A percentile compares a stretch with the other conserved stretches of the same genome.
These are phyloP conservation scores for Pseudococcus viburni DNA, from an alignment of 2,888 invertebrate genomes.

Conservation along the genomic window DNA sequence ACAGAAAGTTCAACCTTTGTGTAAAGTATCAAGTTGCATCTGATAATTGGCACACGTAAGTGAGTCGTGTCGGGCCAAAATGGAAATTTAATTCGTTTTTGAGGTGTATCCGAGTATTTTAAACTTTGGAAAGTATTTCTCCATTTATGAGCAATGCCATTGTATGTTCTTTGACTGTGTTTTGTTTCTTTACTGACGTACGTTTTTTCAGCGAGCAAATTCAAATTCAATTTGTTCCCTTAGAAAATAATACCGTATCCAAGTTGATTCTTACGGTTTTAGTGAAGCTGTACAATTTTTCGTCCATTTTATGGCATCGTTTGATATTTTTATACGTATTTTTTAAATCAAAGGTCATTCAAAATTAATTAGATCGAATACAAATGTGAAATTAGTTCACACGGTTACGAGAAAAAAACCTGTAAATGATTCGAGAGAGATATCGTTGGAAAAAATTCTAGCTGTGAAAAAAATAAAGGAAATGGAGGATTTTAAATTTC, in stretches of 20 bases:
- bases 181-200: not conserved
- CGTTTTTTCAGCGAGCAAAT: not conserved
- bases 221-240: not conserved
- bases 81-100: too few relatives aligned
- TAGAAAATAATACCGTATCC: not conserved
- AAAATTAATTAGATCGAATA: not conserved
- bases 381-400: not conserved
- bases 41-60: not conserved
- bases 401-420: too few relatives aligned
- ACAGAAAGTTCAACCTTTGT: not conserved
- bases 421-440: too few relatives aligned
- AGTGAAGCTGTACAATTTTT: constrained; percentile 3
- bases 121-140: too few relatives aligned
- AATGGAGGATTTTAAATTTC: not conserved
- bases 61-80: too few relatives aligned
- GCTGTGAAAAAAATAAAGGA: not conserved
- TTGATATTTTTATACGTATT: not conserved
- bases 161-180: not conserved
- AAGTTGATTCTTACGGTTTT: not conserved
- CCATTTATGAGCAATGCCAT: not conserved
- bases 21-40: not conserved
- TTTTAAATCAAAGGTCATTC: not conserved
- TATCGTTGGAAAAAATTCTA: too few relatives aligned
- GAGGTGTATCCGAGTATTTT: too few relatives aligned
- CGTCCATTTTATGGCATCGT: not conserved